Conservation (phyloP, 2,113 vertebrate genomes). For the Spea multiplicata region DNA sequence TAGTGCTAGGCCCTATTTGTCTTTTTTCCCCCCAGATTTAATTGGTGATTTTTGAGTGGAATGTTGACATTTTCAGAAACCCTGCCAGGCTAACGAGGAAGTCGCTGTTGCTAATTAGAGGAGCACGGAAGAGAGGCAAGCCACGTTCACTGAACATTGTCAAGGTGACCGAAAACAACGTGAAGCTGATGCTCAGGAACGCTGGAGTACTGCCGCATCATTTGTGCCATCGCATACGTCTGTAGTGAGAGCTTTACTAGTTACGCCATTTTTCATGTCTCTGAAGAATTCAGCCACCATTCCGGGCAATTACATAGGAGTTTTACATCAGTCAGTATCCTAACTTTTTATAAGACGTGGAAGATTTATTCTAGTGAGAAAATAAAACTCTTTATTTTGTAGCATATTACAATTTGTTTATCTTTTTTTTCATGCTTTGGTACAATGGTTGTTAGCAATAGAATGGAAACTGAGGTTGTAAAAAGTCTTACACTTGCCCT, state of each 20-base stretch:
- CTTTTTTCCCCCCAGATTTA: slow-evolving; percentile 14
- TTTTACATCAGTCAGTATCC: too few species aligned
- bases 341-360: too few species aligned
- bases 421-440: too few species aligned
- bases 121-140: slow-evolving; percentile 30
- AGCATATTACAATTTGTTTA: too few species aligned
- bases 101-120: slow-evolving; percentile 43
- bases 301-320: too few species aligned
- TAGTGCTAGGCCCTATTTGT: slow-evolving; percentile 24
- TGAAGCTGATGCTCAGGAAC: slow-evolving; percentile 1
- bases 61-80: slow-evolving; percentile 47
- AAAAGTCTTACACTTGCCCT: too few species aligned
- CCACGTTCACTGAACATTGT: slow-evolving; percentile 22
- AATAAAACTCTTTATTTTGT: too few species aligned
- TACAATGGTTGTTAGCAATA: too few species aligned
- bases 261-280: background rate
- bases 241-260: background rate
- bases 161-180: slow-evolving; percentile 31
- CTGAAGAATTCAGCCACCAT: background rate
- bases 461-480: too few species aligned
- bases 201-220: background rate
- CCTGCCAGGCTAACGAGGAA: slow-evolving; percentile 47
- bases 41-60: slow-evolving; percentile 42
- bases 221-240: background rate
- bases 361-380: too few species aligned